Evolutionary conservation across 2,797 vertebrate species (phyloP), one percentile per base, ranked within the genome.

Genomic region (Leptodactylus fallax): DNA sequence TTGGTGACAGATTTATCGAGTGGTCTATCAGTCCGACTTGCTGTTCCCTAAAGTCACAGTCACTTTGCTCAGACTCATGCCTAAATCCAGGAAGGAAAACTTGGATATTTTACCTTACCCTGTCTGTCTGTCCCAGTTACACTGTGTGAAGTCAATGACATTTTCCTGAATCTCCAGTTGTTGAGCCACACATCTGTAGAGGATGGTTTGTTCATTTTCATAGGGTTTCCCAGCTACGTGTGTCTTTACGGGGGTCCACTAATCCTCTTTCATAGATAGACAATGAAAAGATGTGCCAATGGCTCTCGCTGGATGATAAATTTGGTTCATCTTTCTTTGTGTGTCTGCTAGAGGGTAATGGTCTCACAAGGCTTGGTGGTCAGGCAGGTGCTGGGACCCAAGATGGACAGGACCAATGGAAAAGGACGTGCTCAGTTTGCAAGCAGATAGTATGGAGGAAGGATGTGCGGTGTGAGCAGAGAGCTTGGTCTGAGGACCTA

Each of bases 1-100:
- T 81, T 14, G 80, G 71, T 79, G 53, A 90, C 77, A 92, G 93
- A 94, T 94, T 94, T 94, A 93, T 91, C 80, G 7, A 71, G 74
- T 83, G 87, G 71, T 89, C 93, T 90, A 92, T 92, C 93, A 91
- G 89, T 92, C 88, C 65, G 91, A 84, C 87, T 89, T 89, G 90
- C 87, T 90, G 71, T 80, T 79, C 77, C 0, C 60, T n/a, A 60
- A 87, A 72, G 60, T 56, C 79, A 27, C n/a, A 58, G 21, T 47
- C 36, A 65, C 58, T 82, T 53, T 63, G 60, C 79, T 61, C 16
- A 25, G 23, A 58, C 77, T 25, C 23, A 58, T 25, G 27, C 23
- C 45, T 80, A 60, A 61, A 25, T 79, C 16, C 13, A 36, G 77
- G 27, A 27, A 58, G 77, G 77, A 19, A 58, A 58, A 56, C 53